Base-by-base conservation (phyloP, 1,140 invertebrate species). In the Holcopasites calliopsidis region DNA sequence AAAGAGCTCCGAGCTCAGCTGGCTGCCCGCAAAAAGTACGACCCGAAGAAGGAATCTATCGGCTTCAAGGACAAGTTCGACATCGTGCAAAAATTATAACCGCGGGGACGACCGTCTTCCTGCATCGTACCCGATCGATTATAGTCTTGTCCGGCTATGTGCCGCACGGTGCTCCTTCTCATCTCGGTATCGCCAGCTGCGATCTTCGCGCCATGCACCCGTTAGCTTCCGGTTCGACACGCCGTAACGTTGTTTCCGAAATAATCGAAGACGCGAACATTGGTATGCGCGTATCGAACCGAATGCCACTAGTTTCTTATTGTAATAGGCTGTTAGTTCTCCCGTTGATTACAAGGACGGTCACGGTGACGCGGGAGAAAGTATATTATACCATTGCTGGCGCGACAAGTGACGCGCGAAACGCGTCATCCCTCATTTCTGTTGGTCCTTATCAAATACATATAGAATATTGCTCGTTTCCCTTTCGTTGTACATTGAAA, bases 1-100 rank as follows among this genome's bases (percentile, higher is more conserved):
- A 96, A 96, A 47, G 96, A 98, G 89, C 94, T 98, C 92, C 92
- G 97, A 28, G 96, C 96, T n/a, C 94, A 96, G 78, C 90, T 98
- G 61, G 95, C 96, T 11, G 94, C 95, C 38, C 95, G 94, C 85
- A 97, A 97, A 89, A 97, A 97, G 90, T 94, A 95, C 87, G 96
- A 98, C 88, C 96, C 96, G 3, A 97, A 97, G 89, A 97, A 96
- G 89, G 95, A 97, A 82, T 94, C 94, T 28, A 95, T 98, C 90
- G 96, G 97, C 91, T 95, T 97, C 85, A 96, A 96, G 89, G 96
- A 97, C 92, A 98, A 98, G 92, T 97, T 97, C 87, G 96, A 97
- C 87, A 97, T 98, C 87, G 96, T 98, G 77, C 96, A 98, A 90
- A 97, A 97, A 92, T 93, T 97, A 82, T 97, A 93, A 93, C 61